Conservation (phyloP, 2,797 vertebrate species). For the Platalea minor region DNA sequence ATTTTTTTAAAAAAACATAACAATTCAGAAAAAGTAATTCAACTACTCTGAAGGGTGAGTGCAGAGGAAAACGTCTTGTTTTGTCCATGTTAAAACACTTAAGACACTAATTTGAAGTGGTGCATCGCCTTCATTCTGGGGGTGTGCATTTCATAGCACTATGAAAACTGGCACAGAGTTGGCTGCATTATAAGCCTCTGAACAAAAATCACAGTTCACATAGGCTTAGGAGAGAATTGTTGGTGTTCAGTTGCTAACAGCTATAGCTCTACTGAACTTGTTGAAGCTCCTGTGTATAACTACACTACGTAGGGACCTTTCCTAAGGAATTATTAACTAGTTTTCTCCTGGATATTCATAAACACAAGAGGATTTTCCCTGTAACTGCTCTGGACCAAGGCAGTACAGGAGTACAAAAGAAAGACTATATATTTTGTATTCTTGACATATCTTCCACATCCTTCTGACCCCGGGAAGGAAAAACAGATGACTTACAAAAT, state of each 20-base stretch:
- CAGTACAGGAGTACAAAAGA: not conserved
- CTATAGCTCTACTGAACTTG: not conserved
- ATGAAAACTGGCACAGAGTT: not conserved
- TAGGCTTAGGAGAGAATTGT: not conserved
- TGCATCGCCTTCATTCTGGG: not conserved
- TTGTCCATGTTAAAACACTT: not conserved
- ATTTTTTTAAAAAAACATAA: not conserved
- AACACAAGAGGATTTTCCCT: not conserved
- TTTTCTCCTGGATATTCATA: not conserved
- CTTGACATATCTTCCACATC: not conserved
- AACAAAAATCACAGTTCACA: not conserved
- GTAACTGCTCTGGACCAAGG: not conserved
- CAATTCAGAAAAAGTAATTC: not conserved
- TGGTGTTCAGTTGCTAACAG: not conserved
- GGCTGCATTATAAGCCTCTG: not conserved
- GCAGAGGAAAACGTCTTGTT: not conserved
- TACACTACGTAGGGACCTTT: not conserved
- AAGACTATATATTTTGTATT: not conserved
- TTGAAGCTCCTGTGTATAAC: not conserved
- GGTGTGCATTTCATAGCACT: not conserved
- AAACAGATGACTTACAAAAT: not conserved
- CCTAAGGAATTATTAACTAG: not conserved
- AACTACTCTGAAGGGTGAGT: not conserved
- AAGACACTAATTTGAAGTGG: not conserved
- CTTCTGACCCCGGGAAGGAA: not conserved